These are phyloP conservation scores for Sebastes vulpes DNA, from an alignment of 2,797 vertebrate genomes.

Conservation along the genomic window DNA sequence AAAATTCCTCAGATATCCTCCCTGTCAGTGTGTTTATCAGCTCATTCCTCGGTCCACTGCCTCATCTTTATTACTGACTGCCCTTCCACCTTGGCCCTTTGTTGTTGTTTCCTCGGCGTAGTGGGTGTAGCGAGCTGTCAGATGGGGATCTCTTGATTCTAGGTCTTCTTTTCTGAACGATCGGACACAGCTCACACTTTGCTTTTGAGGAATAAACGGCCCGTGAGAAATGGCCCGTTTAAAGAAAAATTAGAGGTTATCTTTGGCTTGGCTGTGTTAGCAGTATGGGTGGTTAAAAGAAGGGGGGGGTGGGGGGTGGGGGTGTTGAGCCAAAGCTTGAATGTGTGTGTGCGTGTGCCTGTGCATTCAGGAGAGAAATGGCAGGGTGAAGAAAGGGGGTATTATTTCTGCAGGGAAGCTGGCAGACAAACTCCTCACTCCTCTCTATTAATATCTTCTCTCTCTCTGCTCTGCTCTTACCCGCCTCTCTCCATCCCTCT, in stretches of 20 bases:
- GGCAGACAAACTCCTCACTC: slow-evolving; percentile 36
- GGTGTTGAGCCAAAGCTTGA: not conserved
- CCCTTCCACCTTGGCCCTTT: slow-evolving; percentile 37
- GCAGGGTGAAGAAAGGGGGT: slow-evolving; percentile 38
- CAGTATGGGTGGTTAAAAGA: slow-evolving; percentile 18
- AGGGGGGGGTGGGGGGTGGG: too few relatives aligned
- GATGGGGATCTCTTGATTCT: slow-evolving; percentile 33
- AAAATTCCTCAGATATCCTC: slow-evolving; percentile 55
- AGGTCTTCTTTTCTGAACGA: slow-evolving; percentile 37
- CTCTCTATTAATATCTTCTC: slow-evolving; percentile 69
- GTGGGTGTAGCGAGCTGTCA: slow-evolving; percentile 33
- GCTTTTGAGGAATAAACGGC: slow-evolving; percentile 45
- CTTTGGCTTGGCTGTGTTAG: not conserved
- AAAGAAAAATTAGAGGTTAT: not conserved
- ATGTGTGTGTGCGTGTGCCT: not conserved
- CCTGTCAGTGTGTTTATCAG: slow-evolving; percentile 35
- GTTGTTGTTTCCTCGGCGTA: slow-evolving; percentile 47
- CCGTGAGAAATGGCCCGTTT: not conserved
- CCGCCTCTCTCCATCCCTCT: slow-evolving; percentile 35
- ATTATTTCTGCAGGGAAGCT: slow-evolving; percentile 55
- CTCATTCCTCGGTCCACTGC: slow-evolving; percentile 10
- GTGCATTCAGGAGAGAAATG: slow-evolving; percentile 23
- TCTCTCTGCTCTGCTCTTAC: slow-evolving; percentile 17
- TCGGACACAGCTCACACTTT: slow-evolving; percentile 14
- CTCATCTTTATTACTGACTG: slow-evolving; percentile 33